Base-by-base conservation (phyloP, 2,113 vertebrate species). In the Echinops telfairi region DNA sequence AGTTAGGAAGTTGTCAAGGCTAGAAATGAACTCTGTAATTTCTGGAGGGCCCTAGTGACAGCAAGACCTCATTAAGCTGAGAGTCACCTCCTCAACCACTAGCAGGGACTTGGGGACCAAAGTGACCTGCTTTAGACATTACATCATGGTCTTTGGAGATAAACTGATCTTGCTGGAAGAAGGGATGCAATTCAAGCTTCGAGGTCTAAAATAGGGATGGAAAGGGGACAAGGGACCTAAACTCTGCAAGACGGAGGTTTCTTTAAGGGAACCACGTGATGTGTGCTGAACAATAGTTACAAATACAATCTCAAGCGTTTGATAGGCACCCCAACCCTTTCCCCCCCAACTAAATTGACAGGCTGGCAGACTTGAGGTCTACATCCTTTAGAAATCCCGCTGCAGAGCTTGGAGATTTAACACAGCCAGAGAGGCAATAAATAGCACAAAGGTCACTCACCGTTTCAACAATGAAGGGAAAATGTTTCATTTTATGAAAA, bases 381-480 rank as follows among this genome's bases (percentile, higher is more conserved):
- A 38, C 94, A 92, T 95, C 95, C 95, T 97, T 96, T 89, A 93
- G 93, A 95, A 92, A 90, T 76, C 88, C 77, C 38, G 3, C 22
- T 2, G 58, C 80, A 60, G 38, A 33, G 77, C 90, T 73, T 6
- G 33, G 88, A 86, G 68, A 86, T 90, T 88, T 93, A 92, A 96
- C 83, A 93, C 23, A 89, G 85, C 57, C 76, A 36, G 86, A 88
- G 89, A 92, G 66, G 71, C 87, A 79, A 90, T 60, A 36, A 86
- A 77, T 20, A 77, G 33, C 71, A 2, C 1, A 40, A 83, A 94
- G 89, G 91, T 96, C 94, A 89, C 58, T 3, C 2, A 0, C 58
- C 86, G 91, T 47, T 29, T 79, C 84, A 10, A 62, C 80, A 19
- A 14, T 0, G 73, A 92, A 43, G 64, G 23, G 4, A 77, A 83